Evolutionary conservation across 2,113 vertebrate species (phyloP).

Genomic region (Catharus minimus): DNA sequence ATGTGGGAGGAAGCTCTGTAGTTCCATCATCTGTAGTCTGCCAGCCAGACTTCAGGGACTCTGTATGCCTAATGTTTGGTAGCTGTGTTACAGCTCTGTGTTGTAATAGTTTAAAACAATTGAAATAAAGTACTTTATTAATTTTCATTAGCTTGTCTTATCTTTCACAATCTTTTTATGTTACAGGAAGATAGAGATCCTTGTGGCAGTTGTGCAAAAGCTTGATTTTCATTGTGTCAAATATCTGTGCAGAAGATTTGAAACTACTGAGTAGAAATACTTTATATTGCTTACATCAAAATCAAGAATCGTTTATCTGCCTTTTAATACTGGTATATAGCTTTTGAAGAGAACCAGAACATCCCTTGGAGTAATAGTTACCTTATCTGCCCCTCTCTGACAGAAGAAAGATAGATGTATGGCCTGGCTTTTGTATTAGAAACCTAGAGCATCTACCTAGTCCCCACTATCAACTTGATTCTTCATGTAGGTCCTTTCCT

Average conservation of each 20-base stretch:
- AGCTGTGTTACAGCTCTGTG: slow-evolving; percentile 43
- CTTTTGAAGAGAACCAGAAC: neutral
- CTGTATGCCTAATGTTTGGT: neutral
- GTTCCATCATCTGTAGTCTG: slow-evolving; percentile 26
- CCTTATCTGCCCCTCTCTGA: neutral
- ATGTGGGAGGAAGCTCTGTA: slow-evolving; percentile 14
- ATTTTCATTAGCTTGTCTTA: slow-evolving; percentile 34
- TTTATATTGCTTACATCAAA: neutral
- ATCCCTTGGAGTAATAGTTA: neutral
- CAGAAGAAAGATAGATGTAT: neutral
- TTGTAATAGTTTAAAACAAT: slow-evolving; percentile 13
- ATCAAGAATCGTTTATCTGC: neutral
- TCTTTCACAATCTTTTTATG: neutral
- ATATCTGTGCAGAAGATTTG: neutral
- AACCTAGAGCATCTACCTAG: neutral
- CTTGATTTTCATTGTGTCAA: neutral
- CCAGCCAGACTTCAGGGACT: slow-evolving; percentile 30
- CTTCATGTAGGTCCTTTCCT: neutral
- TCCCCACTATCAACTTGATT: neutral
- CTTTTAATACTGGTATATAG: neutral
- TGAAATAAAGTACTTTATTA: slow-evolving; percentile 55
- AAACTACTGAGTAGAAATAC: neutral
- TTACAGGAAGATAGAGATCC: neutral
- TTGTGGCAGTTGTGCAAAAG: neutral
- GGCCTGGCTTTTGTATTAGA: neutral